Evolutionary conservation across 92 coral and sea anemone species (phyloP).

Genomic region (Scolanthus callimorphus): DNA sequence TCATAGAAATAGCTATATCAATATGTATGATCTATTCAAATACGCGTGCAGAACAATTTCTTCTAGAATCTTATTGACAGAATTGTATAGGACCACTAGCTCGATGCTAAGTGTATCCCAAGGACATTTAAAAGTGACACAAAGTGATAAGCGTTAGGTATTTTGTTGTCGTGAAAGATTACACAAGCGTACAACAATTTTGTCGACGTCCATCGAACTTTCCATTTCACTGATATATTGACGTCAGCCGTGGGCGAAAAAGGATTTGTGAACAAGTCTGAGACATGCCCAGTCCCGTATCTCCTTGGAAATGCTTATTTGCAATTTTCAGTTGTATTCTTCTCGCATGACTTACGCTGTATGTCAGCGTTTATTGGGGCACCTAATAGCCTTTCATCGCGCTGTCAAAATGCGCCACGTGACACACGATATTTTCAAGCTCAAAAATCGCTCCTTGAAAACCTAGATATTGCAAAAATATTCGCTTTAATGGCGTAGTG

Average conservation of each 20-base stretch:
- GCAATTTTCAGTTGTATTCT: slow-evolving; percentile 11
- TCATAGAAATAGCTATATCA: too few species aligned
- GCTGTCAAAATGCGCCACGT: slow-evolving; percentile 8
- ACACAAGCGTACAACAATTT: slow-evolving; percentile 1
- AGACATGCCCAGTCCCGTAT: slow-evolving; percentile 33
- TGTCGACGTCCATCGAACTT: background rate
- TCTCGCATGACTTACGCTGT: slow-evolving; percentile 20
- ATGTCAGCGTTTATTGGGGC: slow-evolving; percentile 19
- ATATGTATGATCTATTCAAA: too few species aligned
- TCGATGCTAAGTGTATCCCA: slow-evolving; percentile 8
- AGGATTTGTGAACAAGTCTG: slow-evolving; percentile 16
- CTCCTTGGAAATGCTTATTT: slow-evolving; percentile 31
- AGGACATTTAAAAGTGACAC: background rate
- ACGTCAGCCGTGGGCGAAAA: slow-evolving; percentile 44
- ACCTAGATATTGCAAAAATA: background rate
- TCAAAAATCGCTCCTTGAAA: slow-evolving; percentile 8
- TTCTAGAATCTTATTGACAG: background rate
- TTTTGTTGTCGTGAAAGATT: background rate
- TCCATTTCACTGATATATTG: slow-evolving; percentile 20
- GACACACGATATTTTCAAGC: slow-evolving; percentile 30
- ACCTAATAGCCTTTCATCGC: slow-evolving; percentile 15
- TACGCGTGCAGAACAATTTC: background rate
- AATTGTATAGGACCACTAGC: background rate
- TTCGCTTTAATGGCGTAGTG: background rate
- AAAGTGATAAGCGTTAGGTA: background rate